Conservation (phyloP, 2,888 invertebrate genomes). For the Neoaliturus tenellus region DNA sequence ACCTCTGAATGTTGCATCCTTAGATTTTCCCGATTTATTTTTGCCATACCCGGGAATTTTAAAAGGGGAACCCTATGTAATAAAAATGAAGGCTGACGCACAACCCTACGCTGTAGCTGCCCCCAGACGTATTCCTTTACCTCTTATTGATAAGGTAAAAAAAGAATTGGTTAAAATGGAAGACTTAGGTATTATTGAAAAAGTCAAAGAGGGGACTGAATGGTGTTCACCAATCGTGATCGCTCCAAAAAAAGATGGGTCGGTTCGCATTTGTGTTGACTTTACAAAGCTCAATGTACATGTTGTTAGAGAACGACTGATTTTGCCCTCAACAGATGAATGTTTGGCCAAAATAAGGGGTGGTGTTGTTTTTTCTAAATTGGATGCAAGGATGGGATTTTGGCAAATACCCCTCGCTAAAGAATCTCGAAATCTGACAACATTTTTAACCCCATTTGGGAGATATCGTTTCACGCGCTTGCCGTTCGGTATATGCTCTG, state of each 20-base stretch:
- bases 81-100: not conserved
- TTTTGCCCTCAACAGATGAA: too few relatives aligned
- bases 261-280: constrained; percentile 67
- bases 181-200: constrained; percentile 68
- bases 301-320: constrained; percentile 22
- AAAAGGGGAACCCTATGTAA: constrained; percentile 13
- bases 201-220: constrained; percentile 68
- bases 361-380: too few relatives aligned
- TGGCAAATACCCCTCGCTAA: too few relatives aligned
- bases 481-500: too few relatives aligned
- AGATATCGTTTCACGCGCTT: too few relatives aligned
- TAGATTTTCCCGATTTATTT: not conserved
- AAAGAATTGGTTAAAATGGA: too few relatives aligned
- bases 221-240: constrained; percentile 70
- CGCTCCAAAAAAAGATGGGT: constrained; percentile 64
- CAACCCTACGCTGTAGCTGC: not conserved
- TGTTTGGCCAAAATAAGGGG: too few relatives aligned
- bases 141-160: constrained; percentile 67
- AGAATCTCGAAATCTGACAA: too few relatives aligned
- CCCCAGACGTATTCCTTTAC: constrained; percentile 69
- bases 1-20: not conserved
- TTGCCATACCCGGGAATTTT: not conserved
- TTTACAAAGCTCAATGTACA: constrained; percentile 66
- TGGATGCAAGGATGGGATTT: too few relatives aligned
- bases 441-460: too few relatives aligned